phyloP scores from a whole-genome alignment of 2,113 vertebrate species.

The Antechinus flavipes region DNA sequence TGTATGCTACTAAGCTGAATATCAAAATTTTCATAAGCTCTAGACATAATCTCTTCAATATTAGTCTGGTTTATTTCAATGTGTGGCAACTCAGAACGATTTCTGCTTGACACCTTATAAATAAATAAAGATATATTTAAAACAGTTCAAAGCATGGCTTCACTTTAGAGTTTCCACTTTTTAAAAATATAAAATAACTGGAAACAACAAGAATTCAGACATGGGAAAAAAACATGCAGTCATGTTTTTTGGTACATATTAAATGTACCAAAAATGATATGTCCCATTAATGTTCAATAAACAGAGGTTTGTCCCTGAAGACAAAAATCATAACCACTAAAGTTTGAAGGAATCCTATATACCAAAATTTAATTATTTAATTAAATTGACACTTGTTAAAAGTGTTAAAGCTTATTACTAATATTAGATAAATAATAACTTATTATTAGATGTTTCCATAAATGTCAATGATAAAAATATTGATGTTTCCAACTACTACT shows the following conservation, averaged over 20 bases:
- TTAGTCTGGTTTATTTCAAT: constrained; percentile 86
- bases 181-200: constrained; percentile 44
- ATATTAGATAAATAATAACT: no score
- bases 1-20: constrained; percentile 95
- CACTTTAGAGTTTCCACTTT: constrained; percentile 40
- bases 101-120: constrained; percentile 91
- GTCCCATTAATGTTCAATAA: constrained; percentile 37
- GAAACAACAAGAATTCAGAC: not conserved
- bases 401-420: no score
- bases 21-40: constrained; percentile 97
- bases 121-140: constrained; percentile 52
- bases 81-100: constrained; percentile 88
- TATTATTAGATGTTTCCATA: no score
- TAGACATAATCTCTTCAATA: constrained; percentile 96
- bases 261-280: not conserved
- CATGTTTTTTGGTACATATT: not conserved
- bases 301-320: not conserved
- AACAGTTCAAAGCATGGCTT: constrained; percentile 47
- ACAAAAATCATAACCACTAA: constrained; percentile 24
- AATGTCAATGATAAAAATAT: no score
- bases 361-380: no score
- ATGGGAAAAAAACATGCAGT: not conserved
- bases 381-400: no score
- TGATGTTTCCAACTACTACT: no score
- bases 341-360: not conserved